Evolutionary conservation across 2,113 vertebrate genomes (phyloP).

Genomic region (Centropus bengalensis): DNA sequence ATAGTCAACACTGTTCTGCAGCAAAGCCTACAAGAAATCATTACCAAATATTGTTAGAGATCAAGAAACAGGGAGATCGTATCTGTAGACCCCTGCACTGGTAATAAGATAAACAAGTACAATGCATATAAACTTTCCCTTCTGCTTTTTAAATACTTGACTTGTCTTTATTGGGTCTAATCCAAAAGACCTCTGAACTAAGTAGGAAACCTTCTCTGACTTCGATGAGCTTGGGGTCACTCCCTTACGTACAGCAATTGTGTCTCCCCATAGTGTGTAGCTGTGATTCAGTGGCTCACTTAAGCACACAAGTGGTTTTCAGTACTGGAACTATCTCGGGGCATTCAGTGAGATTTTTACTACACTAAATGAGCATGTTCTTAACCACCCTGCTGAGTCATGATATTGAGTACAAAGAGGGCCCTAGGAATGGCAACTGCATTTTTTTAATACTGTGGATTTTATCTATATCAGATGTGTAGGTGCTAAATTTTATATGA

Average conservation of each 20-base stretch:
- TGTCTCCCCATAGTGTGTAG: background rate
- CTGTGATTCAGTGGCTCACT: background rate
- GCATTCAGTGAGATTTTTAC: background rate
- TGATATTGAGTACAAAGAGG: background rate
- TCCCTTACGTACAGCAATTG: background rate
- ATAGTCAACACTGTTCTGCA: background rate
- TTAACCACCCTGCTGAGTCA: background rate
- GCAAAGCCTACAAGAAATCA: background rate
- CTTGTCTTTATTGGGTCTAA: background rate
- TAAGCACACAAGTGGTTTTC: background rate
- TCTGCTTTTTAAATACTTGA: background rate
- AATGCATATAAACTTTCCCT: background rate
- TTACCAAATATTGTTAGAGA: background rate
- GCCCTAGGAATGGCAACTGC: background rate
- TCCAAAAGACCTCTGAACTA: background rate
- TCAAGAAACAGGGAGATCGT: background rate
- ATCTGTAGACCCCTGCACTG: background rate
- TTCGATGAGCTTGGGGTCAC: background rate
- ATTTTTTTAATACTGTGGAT: background rate
- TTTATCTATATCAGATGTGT: background rate
- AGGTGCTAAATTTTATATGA: background rate
- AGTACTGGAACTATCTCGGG: background rate
- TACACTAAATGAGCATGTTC: background rate
- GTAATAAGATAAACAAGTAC: constrained; percentile 14
- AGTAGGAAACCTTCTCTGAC: background rate